Percentiles rank a stretch among this genome's conserved stretches.
phyloP scores from a whole-genome alignment of 2,797 vertebrate genomes.

The Enteromius afrohamiltoni region DNA sequence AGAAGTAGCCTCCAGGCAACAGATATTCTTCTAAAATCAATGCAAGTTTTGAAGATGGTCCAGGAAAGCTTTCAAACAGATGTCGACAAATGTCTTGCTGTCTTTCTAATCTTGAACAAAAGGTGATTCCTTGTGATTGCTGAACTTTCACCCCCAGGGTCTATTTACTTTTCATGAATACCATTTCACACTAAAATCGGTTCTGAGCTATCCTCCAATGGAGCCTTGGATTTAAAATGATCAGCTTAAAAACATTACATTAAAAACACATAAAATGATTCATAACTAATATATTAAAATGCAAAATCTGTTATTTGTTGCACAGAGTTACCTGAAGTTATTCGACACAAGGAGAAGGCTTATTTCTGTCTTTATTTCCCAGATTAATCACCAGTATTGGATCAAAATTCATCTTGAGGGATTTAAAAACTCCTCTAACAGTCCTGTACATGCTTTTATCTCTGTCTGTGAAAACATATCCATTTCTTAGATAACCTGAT shows the following conservation, averaged over 20 bases:
- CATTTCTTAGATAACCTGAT: slow-evolving; percentile 24
- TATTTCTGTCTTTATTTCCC: background rate
- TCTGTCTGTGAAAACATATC: slow-evolving; percentile 34
- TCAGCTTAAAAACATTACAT: too few relatives aligned
- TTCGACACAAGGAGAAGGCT: background rate
- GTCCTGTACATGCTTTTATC: slow-evolving; percentile 27
- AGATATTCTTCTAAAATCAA: background rate
- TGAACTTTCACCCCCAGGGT: background rate
- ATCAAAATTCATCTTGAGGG: slow-evolving; percentile 26
- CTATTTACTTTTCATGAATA: background rate
- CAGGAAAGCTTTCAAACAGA: background rate
- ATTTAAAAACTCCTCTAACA: slow-evolving; percentile 15
- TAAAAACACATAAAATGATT: background rate
- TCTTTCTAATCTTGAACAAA: background rate
- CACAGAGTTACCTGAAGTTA: background rate
- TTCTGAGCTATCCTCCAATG: background rate
- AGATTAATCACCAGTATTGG: slow-evolving; percentile 6
- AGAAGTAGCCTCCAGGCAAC: background rate
- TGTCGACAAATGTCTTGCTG: background rate
- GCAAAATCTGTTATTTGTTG: background rate
- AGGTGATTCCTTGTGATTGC: background rate
- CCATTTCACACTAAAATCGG: background rate
- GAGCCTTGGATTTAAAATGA: background rate
- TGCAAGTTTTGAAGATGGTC: background rate
- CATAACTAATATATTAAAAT: background rate